Evolutionary conservation across 2,797 vertebrate species (phyloP).

Genomic region (Chloroceryle amazona): DNA sequence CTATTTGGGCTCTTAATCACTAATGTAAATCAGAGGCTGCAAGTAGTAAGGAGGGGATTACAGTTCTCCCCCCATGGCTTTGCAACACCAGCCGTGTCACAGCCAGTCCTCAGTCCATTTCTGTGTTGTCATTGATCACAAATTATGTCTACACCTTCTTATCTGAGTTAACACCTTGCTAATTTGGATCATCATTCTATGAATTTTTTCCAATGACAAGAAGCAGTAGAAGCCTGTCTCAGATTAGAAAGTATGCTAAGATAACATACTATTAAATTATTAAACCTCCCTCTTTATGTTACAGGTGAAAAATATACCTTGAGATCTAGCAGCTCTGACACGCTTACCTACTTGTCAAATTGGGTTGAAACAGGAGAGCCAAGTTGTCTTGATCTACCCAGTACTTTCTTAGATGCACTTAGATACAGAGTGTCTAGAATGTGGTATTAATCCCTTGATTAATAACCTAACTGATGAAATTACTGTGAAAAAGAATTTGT

Average conservation of each 20-base stretch:
- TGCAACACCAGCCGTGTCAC: neutral
- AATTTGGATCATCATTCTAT: neutral
- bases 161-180: neutral
- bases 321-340: neutral
- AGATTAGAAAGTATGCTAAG: neutral
- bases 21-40: neutral
- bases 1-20: neutral
- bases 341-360: neutral
- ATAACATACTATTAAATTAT: slow-evolving; percentile 28
- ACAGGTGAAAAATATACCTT: slow-evolving; percentile 31
- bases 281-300: slow-evolving; percentile 39
- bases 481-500: neutral
- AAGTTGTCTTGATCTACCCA: neutral
- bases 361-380: neutral
- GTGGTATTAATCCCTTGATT: neutral
- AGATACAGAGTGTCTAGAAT: neutral
- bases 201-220: neutral
- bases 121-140: neutral
- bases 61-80: neutral
- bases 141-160: neutral
- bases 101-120: neutral
- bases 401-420: neutral
- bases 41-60: neutral
- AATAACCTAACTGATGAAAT: neutral
- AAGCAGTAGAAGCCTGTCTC: neutral